A percentile compares a stretch with the other conserved stretches of the same genome.
Conservation (phyloP, 2,888 invertebrate species). For the Amblyjoppa fuscipennis region DNA sequence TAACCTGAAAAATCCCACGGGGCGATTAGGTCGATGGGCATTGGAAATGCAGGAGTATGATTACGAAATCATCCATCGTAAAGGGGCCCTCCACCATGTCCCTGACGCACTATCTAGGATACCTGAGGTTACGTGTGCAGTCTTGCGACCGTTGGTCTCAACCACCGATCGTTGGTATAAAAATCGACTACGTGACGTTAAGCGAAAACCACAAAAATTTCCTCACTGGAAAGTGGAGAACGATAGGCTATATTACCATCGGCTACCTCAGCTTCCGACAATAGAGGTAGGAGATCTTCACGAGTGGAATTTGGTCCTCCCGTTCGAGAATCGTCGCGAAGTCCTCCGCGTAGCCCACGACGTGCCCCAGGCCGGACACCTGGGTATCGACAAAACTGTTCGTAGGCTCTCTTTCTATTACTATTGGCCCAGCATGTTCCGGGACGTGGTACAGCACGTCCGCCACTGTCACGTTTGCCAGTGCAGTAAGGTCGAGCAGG, state of each 20-base stretch:
- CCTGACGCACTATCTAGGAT: constrained; percentile 57
- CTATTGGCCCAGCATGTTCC: constrained; percentile 71
- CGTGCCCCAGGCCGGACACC: constrained; percentile 69
- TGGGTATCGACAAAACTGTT: constrained; percentile 70
- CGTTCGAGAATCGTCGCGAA: not conserved
- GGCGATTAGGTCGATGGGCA: constrained; percentile 68
- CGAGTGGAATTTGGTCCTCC: constrained; percentile 67
- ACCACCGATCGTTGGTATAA: constrained; percentile 49
- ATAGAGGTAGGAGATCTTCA: constrained; percentile 40
- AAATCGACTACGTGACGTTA: not conserved
- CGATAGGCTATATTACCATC: constrained; percentile 34
- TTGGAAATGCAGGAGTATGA: constrained; percentile 61
- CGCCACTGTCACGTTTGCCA: too few species aligned
- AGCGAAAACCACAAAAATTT: constrained; percentile 4
- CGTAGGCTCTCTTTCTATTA: constrained; percentile 44
- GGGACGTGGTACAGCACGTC: constrained; percentile 67
- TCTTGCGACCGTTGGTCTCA: not conserved
- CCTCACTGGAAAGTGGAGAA: constrained; percentile 44
- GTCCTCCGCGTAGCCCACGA: constrained; percentile 69
- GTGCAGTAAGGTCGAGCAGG: too few species aligned
- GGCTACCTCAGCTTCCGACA: not conserved
- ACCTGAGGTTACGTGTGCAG: not conserved
- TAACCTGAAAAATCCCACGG: constrained; percentile 67
- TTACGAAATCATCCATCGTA: constrained; percentile 55
- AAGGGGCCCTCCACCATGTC: constrained; percentile 19